A percentile compares a stretch with the other conserved stretches of the same genome.
Evolutionary conservation across 1,140 invertebrate species (phyloP).

Genomic region (Drosophila pandora): DNA sequence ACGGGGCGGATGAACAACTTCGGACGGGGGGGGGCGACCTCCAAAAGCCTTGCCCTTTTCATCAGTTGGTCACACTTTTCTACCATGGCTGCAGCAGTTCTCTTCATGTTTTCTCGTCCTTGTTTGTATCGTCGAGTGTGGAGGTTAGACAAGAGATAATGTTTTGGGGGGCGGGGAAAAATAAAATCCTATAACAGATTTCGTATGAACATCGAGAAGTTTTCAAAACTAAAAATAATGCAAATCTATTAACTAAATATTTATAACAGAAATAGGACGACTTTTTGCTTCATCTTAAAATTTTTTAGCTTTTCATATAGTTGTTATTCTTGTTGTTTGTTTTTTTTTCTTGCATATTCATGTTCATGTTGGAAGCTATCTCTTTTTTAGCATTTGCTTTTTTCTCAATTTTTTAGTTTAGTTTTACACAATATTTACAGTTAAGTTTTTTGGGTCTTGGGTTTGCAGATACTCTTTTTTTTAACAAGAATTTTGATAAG

Average conservation of each 20-base stretch:
- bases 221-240: slow-evolving; percentile 55
- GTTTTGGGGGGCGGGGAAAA: slow-evolving; percentile 1
- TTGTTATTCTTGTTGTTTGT: slow-evolving; percentile 16
- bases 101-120: slow-evolving; percentile 8
- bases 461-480: slow-evolving; percentile 20
- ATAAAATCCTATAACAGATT: slow-evolving; percentile 76
- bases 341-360: slow-evolving; percentile 9
- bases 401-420: slow-evolving; percentile 28
- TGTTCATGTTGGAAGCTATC: slow-evolving; percentile 26
- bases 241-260: slow-evolving; percentile 58
- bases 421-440: slow-evolving; percentile 63
- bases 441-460: slow-evolving; percentile 27
- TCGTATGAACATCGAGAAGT: slow-evolving; percentile 47
- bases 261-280: slow-evolving; percentile 74
- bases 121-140: slow-evolving; percentile 34
- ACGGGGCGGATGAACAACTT: slow-evolving; percentile 2
- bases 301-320: slow-evolving; percentile 29
- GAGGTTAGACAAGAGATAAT: slow-evolving; percentile 15
- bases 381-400: slow-evolving; percentile 10
- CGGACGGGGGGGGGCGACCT: not conserved
- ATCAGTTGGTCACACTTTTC: slow-evolving; percentile 16
- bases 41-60: slow-evolving; percentile 8
- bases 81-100: slow-evolving; percentile 32
- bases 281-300: slow-evolving; percentile 61
- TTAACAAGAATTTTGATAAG: slow-evolving; percentile 55